These are phyloP conservation scores for Xenopus laevis DNA, from an alignment of 2,113 vertebrate species.

Conservation along the genomic window DNA sequence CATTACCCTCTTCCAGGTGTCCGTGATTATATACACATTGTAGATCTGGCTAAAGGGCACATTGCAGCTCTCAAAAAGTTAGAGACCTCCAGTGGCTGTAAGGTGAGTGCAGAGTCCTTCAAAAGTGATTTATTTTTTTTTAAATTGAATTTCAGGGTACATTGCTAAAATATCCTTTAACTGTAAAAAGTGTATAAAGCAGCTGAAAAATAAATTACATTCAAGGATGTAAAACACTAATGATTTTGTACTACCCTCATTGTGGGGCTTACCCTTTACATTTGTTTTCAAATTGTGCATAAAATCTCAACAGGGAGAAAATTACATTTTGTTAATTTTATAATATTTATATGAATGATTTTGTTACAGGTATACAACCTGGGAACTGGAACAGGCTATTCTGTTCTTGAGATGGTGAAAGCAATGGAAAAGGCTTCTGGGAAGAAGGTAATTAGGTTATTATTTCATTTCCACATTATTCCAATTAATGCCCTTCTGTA, in stretches of 20 bases:
- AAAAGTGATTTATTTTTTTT: too few relatives aligned
- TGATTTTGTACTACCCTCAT: too few relatives aligned
- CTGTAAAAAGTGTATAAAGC: too few relatives aligned
- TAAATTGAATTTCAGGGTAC: too few relatives aligned
- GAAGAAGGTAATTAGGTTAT: constrained; percentile 67
- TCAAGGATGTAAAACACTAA: too few relatives aligned
- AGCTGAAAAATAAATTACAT: too few relatives aligned
- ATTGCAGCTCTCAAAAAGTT: constrained; percentile 88
- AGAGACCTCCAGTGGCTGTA: constrained; percentile 80
- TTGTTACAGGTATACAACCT: constrained; percentile 84
- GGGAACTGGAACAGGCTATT: constrained; percentile 92
- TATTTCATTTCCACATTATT: neutral
- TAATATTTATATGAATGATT: too few relatives aligned
- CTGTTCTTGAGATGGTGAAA: constrained; percentile 91
- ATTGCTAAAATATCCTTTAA: too few relatives aligned
- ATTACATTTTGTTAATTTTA: too few relatives aligned
- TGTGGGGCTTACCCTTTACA: too few relatives aligned
- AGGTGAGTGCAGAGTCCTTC: constrained; percentile 60
- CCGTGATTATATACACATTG: constrained; percentile 93
- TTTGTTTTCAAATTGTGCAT: too few relatives aligned
- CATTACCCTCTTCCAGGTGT: constrained; percentile 66
- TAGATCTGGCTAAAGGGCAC: constrained; percentile 92
- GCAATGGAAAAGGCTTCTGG: constrained; percentile 94
- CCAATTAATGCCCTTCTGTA: neutral
- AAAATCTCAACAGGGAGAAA: too few relatives aligned